phyloP scores from a whole-genome alignment of 2,888 invertebrate genomes.

The Erebia ligea region DNA sequence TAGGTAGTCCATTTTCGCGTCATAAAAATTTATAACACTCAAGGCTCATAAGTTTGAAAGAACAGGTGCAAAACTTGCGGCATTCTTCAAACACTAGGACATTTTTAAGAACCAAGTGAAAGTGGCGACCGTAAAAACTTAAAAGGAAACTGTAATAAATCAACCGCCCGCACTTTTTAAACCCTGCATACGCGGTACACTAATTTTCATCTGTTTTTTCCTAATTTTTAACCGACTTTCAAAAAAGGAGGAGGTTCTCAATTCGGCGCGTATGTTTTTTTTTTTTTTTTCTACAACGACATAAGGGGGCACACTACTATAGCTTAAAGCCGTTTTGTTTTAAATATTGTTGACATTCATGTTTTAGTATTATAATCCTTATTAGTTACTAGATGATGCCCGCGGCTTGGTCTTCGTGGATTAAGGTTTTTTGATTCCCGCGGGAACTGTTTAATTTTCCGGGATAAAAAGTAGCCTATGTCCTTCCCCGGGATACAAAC shows the following conservation, averaged over 20 bases:
- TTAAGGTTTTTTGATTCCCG: no score
- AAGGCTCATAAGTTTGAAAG: neutral
- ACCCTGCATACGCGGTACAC: slow-evolving; percentile 21
- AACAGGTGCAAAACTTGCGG: slow-evolving; percentile 6
- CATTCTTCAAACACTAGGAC: neutral
- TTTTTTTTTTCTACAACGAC: slow-evolving; percentile 46
- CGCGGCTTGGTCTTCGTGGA: no score
- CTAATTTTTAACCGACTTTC: no score
- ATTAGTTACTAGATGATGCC: no score
- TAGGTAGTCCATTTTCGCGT: neutral
- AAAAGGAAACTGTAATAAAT: slow-evolving; percentile 50
- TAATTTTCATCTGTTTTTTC: slow-evolving; percentile 28
- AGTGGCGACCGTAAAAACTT: slow-evolving; percentile 36
- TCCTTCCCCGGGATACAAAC: no score
- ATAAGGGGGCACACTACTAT: slow-evolving; percentile 29
- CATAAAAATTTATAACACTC: neutral
- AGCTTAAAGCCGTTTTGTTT: no score
- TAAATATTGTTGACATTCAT: no score
- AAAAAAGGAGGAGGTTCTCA: no score
- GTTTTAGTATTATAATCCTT: no score
- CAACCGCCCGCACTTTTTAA: slow-evolving; percentile 40
- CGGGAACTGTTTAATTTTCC: no score
- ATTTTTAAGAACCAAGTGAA: slow-evolving; percentile 34
- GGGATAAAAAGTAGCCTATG: no score
- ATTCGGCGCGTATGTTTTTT: no score